Evolutionary conservation across 2,113 vertebrate genomes (phyloP), one percentile per base, ranked within the genome.

Genomic region (Numenius arquata): DNA sequence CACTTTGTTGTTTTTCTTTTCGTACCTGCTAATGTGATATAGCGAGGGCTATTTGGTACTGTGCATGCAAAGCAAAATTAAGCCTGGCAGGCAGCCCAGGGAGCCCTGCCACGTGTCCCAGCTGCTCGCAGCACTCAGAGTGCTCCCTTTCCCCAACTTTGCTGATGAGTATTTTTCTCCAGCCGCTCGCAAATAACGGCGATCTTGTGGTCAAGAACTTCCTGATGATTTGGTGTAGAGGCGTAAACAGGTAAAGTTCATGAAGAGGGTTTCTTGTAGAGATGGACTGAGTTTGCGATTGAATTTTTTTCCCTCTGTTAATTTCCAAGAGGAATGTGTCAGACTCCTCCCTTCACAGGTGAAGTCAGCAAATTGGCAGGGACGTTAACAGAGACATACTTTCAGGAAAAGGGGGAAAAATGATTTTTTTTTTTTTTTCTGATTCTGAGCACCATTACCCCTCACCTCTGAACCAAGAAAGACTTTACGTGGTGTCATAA

Each of bases 401-500:
- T 96, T 90, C 72, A 95, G 86, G 52, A 86, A 91, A 95, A 95
- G 32, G 12, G 20, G 8, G 55, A 0, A 25, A 71, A 61, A n/a
- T 48, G 0, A 36, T 76, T 45, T 85, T n/a, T 22, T 72, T 73
- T 62, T 74, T 58, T 63, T 68, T 43, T 23, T 20, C 47, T 29
- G 61, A 78, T 89, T 84, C 74, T 90, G 76, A 80, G 71, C 84
- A 78, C 91, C 97, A 97, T 97, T 97, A 97, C 94, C 91, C 95
- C 91, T 94, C 91, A 97, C 95, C 95, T 97, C 91, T 98, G 96
- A 98, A 97, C 97, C 85, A 88, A 96, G 90, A 89, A 96, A 94
- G 90, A 95, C 92, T 97, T 97, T 97, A 98, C 40, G 97, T 81
- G 95, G 94, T 96, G 97, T 98, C 97, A 97, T 97, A 98, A 98